Conservation (phyloP, 2,113 vertebrate species). For the Thamnophis sirtalis region DNA sequence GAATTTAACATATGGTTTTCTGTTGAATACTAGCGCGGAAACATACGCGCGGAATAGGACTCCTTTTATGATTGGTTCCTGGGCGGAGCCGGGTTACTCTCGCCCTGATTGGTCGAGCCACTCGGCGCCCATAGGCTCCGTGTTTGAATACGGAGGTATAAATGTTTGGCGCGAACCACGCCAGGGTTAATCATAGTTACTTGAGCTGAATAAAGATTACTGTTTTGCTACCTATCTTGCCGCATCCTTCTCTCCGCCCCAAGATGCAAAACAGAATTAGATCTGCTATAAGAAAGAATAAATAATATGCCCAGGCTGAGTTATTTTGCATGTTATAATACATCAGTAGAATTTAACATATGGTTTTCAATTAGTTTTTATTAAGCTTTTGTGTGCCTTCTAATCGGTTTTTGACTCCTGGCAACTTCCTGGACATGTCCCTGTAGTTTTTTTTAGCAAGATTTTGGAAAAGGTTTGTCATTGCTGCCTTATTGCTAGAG, state of each 20-base stretch:
- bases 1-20: background rate
- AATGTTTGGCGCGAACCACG: no score
- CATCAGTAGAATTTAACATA: background rate
- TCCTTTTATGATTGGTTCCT: no score
- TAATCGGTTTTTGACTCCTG: background rate
- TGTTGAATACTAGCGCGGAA: no score
- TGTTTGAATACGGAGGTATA: no score
- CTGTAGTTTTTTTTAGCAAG: background rate
- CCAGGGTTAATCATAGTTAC: no score
- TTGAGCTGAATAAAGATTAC: no score
- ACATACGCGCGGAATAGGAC: no score
- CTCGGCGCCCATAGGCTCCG: no score
- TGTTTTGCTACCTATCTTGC: no score
- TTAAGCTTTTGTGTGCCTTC: background rate
- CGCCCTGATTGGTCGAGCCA: no score
- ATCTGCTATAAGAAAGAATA: background rate
- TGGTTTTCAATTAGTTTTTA: background rate
- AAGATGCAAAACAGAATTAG: background rate
- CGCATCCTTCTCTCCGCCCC: no score
- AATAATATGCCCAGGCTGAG: background rate
- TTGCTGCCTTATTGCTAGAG: background rate
- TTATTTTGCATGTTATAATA: background rate
- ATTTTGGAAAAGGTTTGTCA: background rate
- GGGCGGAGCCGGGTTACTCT: no score
- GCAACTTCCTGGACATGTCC: background rate